Conservation (phyloP, 2,888 invertebrate genomes). For the Tetranychus truncatus region DNA sequence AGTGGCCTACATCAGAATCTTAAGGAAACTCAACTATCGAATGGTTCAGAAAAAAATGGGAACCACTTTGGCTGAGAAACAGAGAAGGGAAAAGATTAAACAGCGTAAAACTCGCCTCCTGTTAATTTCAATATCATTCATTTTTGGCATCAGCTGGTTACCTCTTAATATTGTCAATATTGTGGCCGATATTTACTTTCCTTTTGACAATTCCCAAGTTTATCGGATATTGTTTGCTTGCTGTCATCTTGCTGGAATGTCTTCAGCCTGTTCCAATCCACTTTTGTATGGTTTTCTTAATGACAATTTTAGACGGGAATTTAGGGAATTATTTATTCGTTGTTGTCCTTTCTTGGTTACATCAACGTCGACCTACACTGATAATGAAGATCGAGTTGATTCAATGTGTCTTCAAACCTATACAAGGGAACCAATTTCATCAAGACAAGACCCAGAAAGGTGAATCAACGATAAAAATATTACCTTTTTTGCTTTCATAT, state of each 20-base stretch:
- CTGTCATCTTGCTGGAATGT: slow-evolving; percentile 55
- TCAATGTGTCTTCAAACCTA: background rate
- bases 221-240: slow-evolving; percentile 38
- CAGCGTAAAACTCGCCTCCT: slow-evolving; percentile 70
- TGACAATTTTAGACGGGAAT: slow-evolving; percentile 78
- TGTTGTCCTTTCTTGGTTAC: background rate
- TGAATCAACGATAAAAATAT: background rate
- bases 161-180: slow-evolving; percentile 72
- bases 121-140: slow-evolving; percentile 61
- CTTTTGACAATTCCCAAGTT: slow-evolving; percentile 23
- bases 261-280: slow-evolving; percentile 76
- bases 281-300: slow-evolving; percentile 80
- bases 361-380: background rate
- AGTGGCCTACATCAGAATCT: slow-evolving; percentile 61
- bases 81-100: slow-evolving; percentile 39
- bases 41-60: slow-evolving; percentile 32
- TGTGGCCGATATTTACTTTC: slow-evolving; percentile 45
- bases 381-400: background rate
- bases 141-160: slow-evolving; percentile 76
- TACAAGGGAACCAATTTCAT: background rate
- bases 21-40: slow-evolving; percentile 51
- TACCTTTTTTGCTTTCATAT: too few species aligned
- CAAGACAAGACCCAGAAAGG: background rate
- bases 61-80: slow-evolving; percentile 27
- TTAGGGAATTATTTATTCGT: slow-evolving; percentile 42